Conservation (phyloP, 2,888 invertebrate species). For the Hirudinaria manillensis region DNA sequence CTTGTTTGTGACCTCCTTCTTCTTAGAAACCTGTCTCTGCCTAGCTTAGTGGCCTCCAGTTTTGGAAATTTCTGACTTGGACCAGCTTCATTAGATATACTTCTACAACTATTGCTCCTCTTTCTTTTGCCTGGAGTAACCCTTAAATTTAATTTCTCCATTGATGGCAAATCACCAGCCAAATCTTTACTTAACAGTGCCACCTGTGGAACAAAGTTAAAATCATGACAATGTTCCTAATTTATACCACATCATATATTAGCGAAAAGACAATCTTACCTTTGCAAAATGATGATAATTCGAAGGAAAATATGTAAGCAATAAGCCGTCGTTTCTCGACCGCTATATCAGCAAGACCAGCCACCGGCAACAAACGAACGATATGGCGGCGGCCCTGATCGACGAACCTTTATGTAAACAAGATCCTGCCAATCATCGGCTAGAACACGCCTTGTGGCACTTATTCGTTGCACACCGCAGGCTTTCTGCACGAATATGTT, state of each 20-base stretch:
- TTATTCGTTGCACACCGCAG: no score
- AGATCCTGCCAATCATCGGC: conserved; percentile 4
- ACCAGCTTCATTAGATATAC: conserved; percentile 12
- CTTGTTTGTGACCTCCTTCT: not conserved
- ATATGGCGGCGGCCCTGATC: conserved; percentile 1
- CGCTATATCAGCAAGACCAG: not conserved
- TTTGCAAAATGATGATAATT: not conserved
- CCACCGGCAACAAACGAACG: not conserved
- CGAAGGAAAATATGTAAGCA: not conserved
- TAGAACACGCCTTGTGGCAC: not conserved
- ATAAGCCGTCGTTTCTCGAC: not conserved
- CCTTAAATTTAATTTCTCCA: not conserved
- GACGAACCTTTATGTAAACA: conserved; percentile 9
- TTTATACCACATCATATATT: not conserved
- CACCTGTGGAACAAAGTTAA: conserved; percentile 7
- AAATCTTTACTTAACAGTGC: not conserved
- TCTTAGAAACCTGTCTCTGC: not conserved
- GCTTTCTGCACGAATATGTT: no score
- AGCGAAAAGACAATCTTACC: not conserved
- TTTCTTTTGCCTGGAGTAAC: conserved; percentile 10
- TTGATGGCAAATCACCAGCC: no score
- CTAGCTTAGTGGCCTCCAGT: not conserved
- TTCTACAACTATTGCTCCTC: conserved; percentile 16
- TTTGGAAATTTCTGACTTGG: not conserved
- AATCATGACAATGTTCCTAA: not conserved